Base-by-base conservation (phyloP, 2,888 invertebrate species). In the Cephus runcator region DNA sequence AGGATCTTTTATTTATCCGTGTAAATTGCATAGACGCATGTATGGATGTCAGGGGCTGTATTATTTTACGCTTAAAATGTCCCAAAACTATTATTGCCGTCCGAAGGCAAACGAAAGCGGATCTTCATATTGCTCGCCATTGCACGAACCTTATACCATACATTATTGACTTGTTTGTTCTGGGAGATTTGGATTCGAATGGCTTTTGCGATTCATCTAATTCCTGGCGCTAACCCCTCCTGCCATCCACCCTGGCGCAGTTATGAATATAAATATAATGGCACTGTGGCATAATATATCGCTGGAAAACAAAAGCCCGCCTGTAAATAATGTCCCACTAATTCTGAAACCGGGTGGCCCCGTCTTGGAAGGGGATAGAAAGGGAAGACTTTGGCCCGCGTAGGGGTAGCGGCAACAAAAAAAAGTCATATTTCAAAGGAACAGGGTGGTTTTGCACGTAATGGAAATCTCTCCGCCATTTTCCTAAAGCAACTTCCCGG, bases 221-320 rank as follows among this genome's bases (percentile, higher is more conserved):
- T 76, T 74, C 75, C 71, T 75, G 75, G 75, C 79, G 78, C 77
- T 80, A 36, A 23, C 56, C 74, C 71, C 74, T 74, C 77, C 69
- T 71, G 74, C 79, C 68, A 76, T 71, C 69, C 81, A 77, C 75
- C 77, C 79, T 76, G 78, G 73, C 69, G 75, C 77, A 78, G 82
- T 85, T 84, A 85, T 85, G 84, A 83, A 85, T 85, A 85, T 84
- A 83, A 85, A 84, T 85, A 84, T 83, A 84, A 85, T 84, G 81
- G 83, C 79, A 77, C 40, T 75, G 40, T 34, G 69, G 33, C 73
- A 77, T 82, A 78, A 80, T 83, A 82, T 83, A 84, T 82, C 81
- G 75, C 80, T 78, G 80, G 80, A 82, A 84, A 83, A 85, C 84
- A 85, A 83, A 80, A 83, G 80, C 79, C 80, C 56, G 73, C 79